Evolutionary conservation across 1,140 invertebrate species (phyloP).

Genomic region (Brachystomella parvula): DNA sequence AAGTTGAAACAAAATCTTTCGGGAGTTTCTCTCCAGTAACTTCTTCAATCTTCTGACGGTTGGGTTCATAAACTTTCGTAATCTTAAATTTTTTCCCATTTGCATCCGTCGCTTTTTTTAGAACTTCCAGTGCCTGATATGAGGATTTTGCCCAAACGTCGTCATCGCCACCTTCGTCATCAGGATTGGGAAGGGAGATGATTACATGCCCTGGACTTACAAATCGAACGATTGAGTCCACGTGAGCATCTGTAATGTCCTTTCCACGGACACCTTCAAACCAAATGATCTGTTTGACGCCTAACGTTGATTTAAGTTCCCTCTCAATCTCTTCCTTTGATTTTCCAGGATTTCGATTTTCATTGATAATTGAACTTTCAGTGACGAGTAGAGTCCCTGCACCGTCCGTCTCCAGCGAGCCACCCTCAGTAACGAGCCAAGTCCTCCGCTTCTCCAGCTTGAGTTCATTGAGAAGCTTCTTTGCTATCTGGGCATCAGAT

Average conservation of each 20-base stretch:
- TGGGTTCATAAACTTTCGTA: slow-evolving; percentile 13
- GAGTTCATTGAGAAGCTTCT: background rate
- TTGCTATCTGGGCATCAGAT: background rate
- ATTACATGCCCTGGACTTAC: slow-evolving; percentile 11
- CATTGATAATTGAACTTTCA: slow-evolving; percentile 14
- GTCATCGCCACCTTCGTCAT: background rate
- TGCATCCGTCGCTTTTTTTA: slow-evolving; percentile 11
- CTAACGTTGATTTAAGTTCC: slow-evolving; percentile 12
- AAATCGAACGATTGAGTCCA: slow-evolving; percentile 16
- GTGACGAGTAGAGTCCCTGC: slow-evolving; percentile 18
- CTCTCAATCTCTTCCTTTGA: background rate
- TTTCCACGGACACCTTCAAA: slow-evolving; percentile 14
- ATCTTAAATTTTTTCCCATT: slow-evolving; percentile 2
- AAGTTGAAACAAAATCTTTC: slow-evolving; percentile 18
- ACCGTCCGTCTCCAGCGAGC: slow-evolving; percentile 17
- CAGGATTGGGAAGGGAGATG: background rate
- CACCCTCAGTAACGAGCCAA: slow-evolving; percentile 10
- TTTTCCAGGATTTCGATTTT: slow-evolving; percentile 10
- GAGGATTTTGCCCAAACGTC: slow-evolving; percentile 22
- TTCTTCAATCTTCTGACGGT: slow-evolving; percentile 12
- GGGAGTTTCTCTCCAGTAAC: background rate
- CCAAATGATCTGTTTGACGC: slow-evolving; percentile 16
- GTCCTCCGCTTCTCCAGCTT: background rate
- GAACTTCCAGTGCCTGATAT: slow-evolving; percentile 3
- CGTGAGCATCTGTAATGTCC: slow-evolving; percentile 23